These are phyloP conservation scores for Meda fulgida DNA, from an alignment of 2,797 vertebrate species.

Conservation along the genomic window DNA sequence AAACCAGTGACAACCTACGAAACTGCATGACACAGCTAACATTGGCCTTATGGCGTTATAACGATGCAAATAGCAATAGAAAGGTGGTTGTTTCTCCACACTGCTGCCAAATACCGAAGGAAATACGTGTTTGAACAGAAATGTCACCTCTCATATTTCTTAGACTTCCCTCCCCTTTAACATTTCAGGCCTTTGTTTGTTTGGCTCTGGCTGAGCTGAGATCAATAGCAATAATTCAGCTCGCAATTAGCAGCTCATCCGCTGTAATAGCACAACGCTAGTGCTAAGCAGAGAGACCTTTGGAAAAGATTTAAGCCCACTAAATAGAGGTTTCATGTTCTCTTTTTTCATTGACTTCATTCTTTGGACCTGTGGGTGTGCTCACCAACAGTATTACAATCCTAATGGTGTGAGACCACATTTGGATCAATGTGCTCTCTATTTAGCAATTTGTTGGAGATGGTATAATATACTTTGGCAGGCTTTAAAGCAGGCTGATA, in stretches of 20 bases:
- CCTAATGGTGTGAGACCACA: background rate
- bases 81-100: slow-evolving; percentile 43
- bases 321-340: slow-evolving; percentile 42
- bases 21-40: slow-evolving; percentile 29
- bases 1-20: slow-evolving; percentile 37
- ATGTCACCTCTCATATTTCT: slow-evolving; percentile 90
- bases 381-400: background rate
- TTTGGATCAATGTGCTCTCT: slow-evolving; percentile 9
- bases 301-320: slow-evolving; percentile 60
- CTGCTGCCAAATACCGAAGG: slow-evolving; percentile 87
- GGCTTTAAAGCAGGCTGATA: background rate
- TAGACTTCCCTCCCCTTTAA: slow-evolving; percentile 68
- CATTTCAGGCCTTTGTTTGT: slow-evolving; percentile 93
- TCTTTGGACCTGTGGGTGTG: slow-evolving; percentile 16
- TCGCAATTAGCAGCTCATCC: slow-evolving; percentile 90
- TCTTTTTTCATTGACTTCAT: slow-evolving; percentile 31
- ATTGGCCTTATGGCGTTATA: slow-evolving; percentile 84
- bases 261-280: slow-evolving; percentile 83
- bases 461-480: background rate
- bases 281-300: slow-evolving; percentile 86
- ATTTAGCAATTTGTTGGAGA: background rate
- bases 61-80: slow-evolving; percentile 80
- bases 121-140: slow-evolving; percentile 89
- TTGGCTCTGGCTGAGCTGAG: slow-evolving; percentile 89
- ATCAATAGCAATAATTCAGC: slow-evolving; percentile 92